Base-by-base conservation (phyloP, 2,888 invertebrate genomes). In the Eucera pruinosa region DNA sequence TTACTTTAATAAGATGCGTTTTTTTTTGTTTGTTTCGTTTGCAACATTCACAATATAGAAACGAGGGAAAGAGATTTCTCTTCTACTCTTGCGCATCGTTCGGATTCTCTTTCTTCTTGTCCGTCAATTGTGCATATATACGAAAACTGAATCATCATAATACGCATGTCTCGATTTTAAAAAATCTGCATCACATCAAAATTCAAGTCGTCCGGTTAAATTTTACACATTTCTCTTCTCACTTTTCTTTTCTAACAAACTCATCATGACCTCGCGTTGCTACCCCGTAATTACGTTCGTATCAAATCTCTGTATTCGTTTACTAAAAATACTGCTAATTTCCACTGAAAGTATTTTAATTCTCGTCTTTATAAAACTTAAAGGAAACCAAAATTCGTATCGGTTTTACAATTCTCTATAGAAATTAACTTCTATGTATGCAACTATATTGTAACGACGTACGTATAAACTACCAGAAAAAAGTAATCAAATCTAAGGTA, bases 1-100 rank as follows among this genome's bases (percentile, higher is more conserved):
- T 69, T 70, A 71, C 58, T 78, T 76, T 69, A 77, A 77, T 77
- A 62, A 70, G 77, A 76, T 76, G 61, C 43, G 48, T 58, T 61
- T 48, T 11, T 50, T 61, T 48, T 43, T n/a, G n/a, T n/a, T n/a
- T n/a, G n/a, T n/a, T n/a, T n/a, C n/a, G n/a, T n/a, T n/a, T 67
- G 55, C 66, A 71, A 71, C 50, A 62, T 62, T 66, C 57, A 33
- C 58, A 62, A 54, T 71, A 58, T 66, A 70, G 60, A 78, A 67
- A 66, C 55, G 43, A 65, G 41, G n/a, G 33, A 58, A 71, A 77
- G 66, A 68, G 41, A 62, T 43, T 52, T 61, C 45, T 52, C 47
- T 52, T 61, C 45, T 52, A 52, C 36, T n/a, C n/a, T n/a, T 43
- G 48, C 58, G 41, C 33, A 39, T 55, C 4, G 41, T 27, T 57